Evolutionary conservation across 2,888 invertebrate genomes (phyloP).

Genomic region (Agrilus mali): DNA sequence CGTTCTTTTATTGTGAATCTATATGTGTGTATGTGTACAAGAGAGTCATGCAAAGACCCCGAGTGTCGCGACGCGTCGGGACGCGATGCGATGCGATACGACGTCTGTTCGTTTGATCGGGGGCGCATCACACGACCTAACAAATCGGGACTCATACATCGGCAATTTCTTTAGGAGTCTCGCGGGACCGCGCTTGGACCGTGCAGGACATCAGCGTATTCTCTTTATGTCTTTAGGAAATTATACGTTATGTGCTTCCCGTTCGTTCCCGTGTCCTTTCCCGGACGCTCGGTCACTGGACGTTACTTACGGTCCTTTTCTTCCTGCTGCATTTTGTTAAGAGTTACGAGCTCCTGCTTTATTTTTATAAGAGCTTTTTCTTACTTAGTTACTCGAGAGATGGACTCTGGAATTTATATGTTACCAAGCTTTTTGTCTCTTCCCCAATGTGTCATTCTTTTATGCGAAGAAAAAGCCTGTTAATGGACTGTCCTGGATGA

Average conservation of each 20-base stretch:
- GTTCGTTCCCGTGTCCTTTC: conserved; percentile 4
- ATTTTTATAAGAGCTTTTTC: too few relatives aligned
- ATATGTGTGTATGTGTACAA: background rate
- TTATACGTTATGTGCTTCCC: conserved; percentile 33
- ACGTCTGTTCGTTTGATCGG: conserved; percentile 23
- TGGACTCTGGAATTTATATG: too few relatives aligned
- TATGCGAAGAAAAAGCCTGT: too few relatives aligned
- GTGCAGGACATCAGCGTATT: conserved; percentile 34
- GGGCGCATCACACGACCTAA: conserved; percentile 24
- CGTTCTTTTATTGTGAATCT: background rate
- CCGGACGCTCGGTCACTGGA: too few relatives aligned
- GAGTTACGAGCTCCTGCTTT: too few relatives aligned
- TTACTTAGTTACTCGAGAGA: too few relatives aligned
- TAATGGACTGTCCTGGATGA: too few relatives aligned
- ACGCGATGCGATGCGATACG: conserved; percentile 1
- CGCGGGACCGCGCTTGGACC: conserved; percentile 16
- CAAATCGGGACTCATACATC: conserved; percentile 35
- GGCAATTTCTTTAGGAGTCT: conserved; percentile 36
- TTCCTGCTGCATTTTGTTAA: too few relatives aligned
- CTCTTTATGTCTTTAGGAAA: conserved; percentile 35
- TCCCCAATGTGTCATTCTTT: too few relatives aligned
- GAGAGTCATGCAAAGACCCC: background rate
- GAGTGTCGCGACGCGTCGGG: background rate
- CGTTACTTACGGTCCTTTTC: too few relatives aligned
- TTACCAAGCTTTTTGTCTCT: too few relatives aligned